Evolutionary conservation across 2,113 vertebrate genomes (phyloP), one percentile per base, ranked within the genome.

Genomic region (Hucho hucho): DNA sequence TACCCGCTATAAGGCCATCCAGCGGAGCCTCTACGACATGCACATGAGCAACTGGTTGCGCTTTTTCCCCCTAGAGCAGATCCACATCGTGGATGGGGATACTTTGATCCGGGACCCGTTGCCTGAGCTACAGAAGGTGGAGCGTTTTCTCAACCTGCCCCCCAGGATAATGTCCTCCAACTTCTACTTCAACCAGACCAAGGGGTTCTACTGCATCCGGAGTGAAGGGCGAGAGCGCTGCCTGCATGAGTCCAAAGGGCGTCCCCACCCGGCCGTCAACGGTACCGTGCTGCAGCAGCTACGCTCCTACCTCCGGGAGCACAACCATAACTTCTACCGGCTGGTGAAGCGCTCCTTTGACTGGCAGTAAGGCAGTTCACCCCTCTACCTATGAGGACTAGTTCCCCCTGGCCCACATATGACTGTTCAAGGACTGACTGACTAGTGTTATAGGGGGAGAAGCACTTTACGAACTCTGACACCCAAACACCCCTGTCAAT

Each of bases 151-250:
- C 63, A 94, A 95, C 83, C 91, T 97, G 82, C 93, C 94, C 1
- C 94, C 96, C 1, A 90, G 92, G 91, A 97, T 97, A 86, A 84
- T 93, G 64, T 90, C 95, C 80, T 95, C 95, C 88, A 97, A 97
- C 91, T 97, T 97, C 91, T 97, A 97, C 90, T 97, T 97, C 87
- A 97, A 97, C 88, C 96, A 97, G 83, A 97, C 96, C 75, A 97
- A 97, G 90, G 96, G 96, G 74, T 97, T 97, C 84, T 97, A 96
- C 89, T 97, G 96, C 74, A 96, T 97, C 86, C 94, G 96, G 73
- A 97, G 95, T 16, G 96, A 96, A 1, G 96, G 96, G 18, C 90
- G 94, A 26, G 95, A 97, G 83, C 93, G 96, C 68, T 97, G 96
- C 88, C 94, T 97, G 85, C 95, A 97, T 0, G 96, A 97, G 90